Conservation (phyloP, 2,797 vertebrate species). For the Atherinosoma microstoma region DNA sequence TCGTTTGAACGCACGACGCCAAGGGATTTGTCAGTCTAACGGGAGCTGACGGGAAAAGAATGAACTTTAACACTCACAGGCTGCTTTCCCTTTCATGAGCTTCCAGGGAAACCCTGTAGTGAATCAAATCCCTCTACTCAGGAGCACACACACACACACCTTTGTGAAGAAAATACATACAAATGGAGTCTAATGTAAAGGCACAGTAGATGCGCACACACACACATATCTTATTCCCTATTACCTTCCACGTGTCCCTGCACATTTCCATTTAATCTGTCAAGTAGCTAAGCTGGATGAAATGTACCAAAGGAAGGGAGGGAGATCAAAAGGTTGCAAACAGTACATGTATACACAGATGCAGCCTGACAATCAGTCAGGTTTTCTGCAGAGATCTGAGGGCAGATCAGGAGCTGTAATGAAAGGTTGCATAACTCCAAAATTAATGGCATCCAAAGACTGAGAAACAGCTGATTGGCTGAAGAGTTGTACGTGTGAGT, state of each 20-base stretch:
- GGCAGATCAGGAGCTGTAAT: slow-evolving; percentile 53
- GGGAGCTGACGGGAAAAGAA: slow-evolving; percentile 60
- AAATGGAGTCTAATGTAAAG: slow-evolving; percentile 7
- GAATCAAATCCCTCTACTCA: slow-evolving; percentile 49
- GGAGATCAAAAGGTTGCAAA: background rate
- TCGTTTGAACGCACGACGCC: slow-evolving; percentile 25
- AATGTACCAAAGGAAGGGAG: slow-evolving; percentile 17
- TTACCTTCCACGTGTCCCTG: slow-evolving; percentile 30
- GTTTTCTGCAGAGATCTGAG: slow-evolving; percentile 44
- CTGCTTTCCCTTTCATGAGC: slow-evolving; percentile 73
- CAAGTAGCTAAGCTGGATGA: slow-evolving; percentile 42
- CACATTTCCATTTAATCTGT: slow-evolving; percentile 54
- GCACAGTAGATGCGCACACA: background rate
- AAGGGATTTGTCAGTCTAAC: slow-evolving; percentile 70
- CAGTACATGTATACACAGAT: background rate
- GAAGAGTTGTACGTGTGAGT: slow-evolving; percentile 19
- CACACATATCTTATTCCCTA: slow-evolving; percentile 9
- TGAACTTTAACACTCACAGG: slow-evolving; percentile 64
- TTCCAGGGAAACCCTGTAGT: slow-evolving; percentile 53
- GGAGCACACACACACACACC: slow-evolving; percentile 22
- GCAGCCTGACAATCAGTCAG: slow-evolving; percentile 15
- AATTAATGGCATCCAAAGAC: slow-evolving; percentile 39
- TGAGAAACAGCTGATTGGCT: slow-evolving; percentile 39
- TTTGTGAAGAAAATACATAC: slow-evolving; percentile 14
- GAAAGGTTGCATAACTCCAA: slow-evolving; percentile 54